phyloP scores from a whole-genome alignment of 1,140 invertebrate species.

The Trichoplusia ni region DNA sequence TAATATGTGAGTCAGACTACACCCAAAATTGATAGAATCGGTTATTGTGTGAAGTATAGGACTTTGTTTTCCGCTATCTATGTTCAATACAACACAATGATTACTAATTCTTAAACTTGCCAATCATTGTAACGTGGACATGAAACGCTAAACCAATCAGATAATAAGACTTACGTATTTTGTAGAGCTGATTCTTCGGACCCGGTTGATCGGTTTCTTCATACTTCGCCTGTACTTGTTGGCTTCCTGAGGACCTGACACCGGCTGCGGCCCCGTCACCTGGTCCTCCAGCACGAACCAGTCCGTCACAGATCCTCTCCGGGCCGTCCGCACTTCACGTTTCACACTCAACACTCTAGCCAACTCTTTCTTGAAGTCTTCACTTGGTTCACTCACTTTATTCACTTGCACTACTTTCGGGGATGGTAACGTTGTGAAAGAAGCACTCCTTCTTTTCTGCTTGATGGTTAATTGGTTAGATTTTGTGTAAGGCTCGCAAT shows the following conservation, averaged over 20 bases:
- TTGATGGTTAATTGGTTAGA: conserved; percentile 42
- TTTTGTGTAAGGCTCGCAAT: conserved; percentile 71
- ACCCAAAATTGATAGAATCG: too few relatives aligned
- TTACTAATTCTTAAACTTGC: conserved; percentile 10
- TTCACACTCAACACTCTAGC: conserved; percentile 53
- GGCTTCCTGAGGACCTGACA: neutral
- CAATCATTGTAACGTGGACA: conserved; percentile 15
- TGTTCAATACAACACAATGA: conserved; percentile 7
- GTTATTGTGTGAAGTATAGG: too few relatives aligned
- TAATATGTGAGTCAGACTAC: too few relatives aligned
- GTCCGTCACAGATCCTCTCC: conserved; percentile 72
- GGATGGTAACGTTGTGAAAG: conserved; percentile 62
- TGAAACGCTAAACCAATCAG: conserved; percentile 7
- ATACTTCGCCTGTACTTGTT: conserved; percentile 65
- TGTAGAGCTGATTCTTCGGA: conserved; percentile 73
- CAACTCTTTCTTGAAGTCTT: conserved; percentile 68
- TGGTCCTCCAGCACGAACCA: conserved; percentile 74
- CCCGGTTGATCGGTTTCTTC: conserved; percentile 65
- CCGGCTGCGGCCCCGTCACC: neutral
- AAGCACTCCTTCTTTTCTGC: conserved; percentile 65
- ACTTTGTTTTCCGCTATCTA: too few relatives aligned
- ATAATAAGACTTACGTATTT: conserved; percentile 72
- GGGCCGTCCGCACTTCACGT: conserved; percentile 41
- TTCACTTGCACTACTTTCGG: conserved; percentile 68
- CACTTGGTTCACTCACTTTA: conserved; percentile 63